These are phyloP conservation scores for Umimayanthus kanabou DNA, from an alignment of 92 coral and sea anemone genomes.

Conservation along the genomic window DNA sequence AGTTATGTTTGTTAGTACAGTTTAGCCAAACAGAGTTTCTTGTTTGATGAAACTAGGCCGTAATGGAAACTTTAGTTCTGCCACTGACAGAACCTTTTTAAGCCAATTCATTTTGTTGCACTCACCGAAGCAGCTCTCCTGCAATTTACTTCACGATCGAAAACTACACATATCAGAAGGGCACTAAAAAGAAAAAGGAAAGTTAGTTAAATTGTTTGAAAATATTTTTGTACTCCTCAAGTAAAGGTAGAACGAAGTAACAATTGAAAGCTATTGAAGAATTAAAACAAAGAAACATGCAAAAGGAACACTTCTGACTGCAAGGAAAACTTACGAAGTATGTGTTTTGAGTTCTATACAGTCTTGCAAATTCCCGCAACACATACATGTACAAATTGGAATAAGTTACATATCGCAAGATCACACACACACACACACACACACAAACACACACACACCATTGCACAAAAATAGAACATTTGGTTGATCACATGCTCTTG, in stretches of 20 bases:
- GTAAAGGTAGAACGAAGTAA: not conserved
- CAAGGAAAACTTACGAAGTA: too few species aligned
- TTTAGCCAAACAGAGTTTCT: too few species aligned
- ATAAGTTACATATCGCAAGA: too few species aligned
- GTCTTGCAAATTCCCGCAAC: too few species aligned
- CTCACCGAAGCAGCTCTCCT: conserved; percentile 98
- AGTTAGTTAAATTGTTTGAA: not conserved
- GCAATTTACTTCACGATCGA: conserved; percentile 96
- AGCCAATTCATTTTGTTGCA: not conserved
- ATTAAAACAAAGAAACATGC: not conserved
- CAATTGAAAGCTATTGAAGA: not conserved
- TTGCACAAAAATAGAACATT: too few species aligned
- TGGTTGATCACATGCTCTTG: conserved; percentile 80
- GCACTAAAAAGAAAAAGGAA: conserved; percentile 60
- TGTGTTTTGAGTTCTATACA: too few species aligned
- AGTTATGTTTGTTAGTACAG: too few species aligned
- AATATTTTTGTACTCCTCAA: not conserved
- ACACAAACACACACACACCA: too few species aligned
- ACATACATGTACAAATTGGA: too few species aligned
- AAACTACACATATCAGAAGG: conserved; percentile 74
- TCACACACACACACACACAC: too few species aligned
- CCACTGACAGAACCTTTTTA: not conserved
- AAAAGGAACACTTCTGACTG: too few species aligned
- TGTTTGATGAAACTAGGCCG: too few species aligned
- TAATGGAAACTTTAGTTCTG: not conserved